These are phyloP conservation scores for Dipus sagitta DNA, from an alignment of 2,797 vertebrate genomes.

Conservation along the genomic window DNA sequence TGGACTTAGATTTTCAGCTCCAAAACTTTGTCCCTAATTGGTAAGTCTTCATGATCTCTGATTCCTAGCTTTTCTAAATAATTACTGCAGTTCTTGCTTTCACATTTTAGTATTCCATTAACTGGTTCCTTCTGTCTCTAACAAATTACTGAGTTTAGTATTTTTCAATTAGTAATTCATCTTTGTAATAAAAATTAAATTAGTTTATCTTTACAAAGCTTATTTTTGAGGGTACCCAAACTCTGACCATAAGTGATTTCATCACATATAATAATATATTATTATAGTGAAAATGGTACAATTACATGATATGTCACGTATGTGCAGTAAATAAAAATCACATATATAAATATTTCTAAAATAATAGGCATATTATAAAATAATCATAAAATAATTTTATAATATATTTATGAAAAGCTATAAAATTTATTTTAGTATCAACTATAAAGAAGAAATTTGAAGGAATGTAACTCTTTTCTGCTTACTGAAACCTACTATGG, in stretches of 20 bases:
- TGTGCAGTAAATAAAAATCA: not conserved
- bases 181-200: conserved; percentile 37
- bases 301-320: too few relatives aligned
- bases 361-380: not conserved
- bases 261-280: not conserved
- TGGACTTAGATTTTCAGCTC: conserved; percentile 43
- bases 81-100: not conserved
- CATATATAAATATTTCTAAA: not conserved
- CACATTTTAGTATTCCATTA: conserved; percentile 16
- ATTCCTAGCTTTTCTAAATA: not conserved
- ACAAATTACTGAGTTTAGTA: not conserved
- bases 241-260: not conserved
- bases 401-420: not conserved
- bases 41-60: not conserved
- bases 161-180: conserved; percentile 17
- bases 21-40: conserved; percentile 40
- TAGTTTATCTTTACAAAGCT: conserved; percentile 4
- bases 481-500: not conserved
- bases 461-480: not conserved
- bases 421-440: conserved; percentile 11
- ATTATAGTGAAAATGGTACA: too few relatives aligned
- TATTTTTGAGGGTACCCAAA: conserved; percentile 47
- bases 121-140: not conserved
- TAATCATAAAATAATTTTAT: not conserved
- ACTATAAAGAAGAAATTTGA: not conserved